Conservation (phyloP, 2,888 invertebrate species). For the Coremacera marginata region DNA sequence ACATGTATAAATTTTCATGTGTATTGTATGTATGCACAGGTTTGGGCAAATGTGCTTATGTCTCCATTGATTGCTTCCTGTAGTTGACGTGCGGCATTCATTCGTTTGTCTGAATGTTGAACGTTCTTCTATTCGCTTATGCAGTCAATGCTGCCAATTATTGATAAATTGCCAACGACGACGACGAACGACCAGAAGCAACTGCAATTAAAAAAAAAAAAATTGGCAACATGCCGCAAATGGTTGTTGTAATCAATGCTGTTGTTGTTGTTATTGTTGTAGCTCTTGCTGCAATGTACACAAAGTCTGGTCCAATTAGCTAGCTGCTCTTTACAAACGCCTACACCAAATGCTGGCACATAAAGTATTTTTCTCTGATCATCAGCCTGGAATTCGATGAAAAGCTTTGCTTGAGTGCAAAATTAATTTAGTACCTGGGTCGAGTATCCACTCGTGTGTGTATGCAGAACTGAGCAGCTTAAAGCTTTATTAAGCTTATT, state of each 20-base stretch:
- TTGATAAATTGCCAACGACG: slow-evolving; percentile 6
- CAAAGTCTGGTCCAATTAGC: neutral
- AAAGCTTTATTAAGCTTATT: too few species aligned
- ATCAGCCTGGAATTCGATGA: too few species aligned
- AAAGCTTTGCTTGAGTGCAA: too few species aligned
- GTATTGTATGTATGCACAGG: neutral
- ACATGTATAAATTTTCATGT: neutral
- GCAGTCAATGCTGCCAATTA: neutral
- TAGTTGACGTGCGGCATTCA: neutral
- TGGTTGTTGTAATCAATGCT: neutral
- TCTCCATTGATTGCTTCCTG: slow-evolving; percentile 24
- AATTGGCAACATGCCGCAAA: neutral
- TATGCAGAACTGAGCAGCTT: too few species aligned
- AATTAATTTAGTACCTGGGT: too few species aligned
- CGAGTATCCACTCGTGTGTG: too few species aligned
- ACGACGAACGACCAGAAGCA: neutral
- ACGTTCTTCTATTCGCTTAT: neutral
- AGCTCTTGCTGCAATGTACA: neutral
- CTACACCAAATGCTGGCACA: neutral
- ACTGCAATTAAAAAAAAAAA: neutral
- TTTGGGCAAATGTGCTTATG: neutral
- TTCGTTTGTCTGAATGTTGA: neutral
- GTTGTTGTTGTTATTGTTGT: neutral
- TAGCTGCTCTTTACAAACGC: neutral
- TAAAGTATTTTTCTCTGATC: too few species aligned